Evolutionary conservation across 1,140 invertebrate species (phyloP).

Genomic region (Himalopsyche phryganea): DNA sequence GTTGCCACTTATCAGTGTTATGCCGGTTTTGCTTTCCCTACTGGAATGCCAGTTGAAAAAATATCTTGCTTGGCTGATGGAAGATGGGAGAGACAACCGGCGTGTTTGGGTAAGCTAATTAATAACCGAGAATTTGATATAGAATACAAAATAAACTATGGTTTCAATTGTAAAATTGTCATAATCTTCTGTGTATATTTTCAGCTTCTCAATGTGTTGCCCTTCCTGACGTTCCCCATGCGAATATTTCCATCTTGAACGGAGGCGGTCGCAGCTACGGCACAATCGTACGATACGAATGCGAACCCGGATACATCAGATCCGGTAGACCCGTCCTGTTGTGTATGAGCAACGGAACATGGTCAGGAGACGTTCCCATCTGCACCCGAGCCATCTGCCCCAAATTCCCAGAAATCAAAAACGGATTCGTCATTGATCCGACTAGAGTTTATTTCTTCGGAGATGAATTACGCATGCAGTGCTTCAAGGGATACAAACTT

Average conservation of each 20-base stretch:
- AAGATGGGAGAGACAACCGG: slow-evolving; percentile 86
- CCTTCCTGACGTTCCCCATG: slow-evolving; percentile 81
- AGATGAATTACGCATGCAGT: slow-evolving; percentile 90
- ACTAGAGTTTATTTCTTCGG: slow-evolving; percentile 76
- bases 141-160: no score
- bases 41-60: slow-evolving; percentile 80
- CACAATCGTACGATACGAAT: slow-evolving; percentile 91
- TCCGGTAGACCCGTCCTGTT: slow-evolving; percentile 85
- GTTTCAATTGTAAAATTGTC: no score
- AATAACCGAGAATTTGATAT: slow-evolving; percentile 19
- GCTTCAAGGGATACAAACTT: slow-evolving; percentile 83
- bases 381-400: slow-evolving; percentile 84
- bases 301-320: slow-evolving; percentile 87
- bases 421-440: slow-evolving; percentile 79
- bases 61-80: slow-evolving; percentile 86
- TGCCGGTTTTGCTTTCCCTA: slow-evolving; percentile 91
- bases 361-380: slow-evolving; percentile 87
- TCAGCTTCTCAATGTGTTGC: slow-evolving; percentile 89
- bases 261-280: slow-evolving; percentile 92
- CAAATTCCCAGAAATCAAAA: slow-evolving; percentile 76
- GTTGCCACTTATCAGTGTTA: slow-evolving; percentile 95
- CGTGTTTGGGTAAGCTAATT: slow-evolving; percentile 67
- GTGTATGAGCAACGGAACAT: slow-evolving; percentile 95
- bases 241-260: slow-evolving; percentile 85
- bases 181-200: no score